phyloP scores from a whole-genome alignment of 2,113 vertebrate species.

The Vireo altiloquus region DNA sequence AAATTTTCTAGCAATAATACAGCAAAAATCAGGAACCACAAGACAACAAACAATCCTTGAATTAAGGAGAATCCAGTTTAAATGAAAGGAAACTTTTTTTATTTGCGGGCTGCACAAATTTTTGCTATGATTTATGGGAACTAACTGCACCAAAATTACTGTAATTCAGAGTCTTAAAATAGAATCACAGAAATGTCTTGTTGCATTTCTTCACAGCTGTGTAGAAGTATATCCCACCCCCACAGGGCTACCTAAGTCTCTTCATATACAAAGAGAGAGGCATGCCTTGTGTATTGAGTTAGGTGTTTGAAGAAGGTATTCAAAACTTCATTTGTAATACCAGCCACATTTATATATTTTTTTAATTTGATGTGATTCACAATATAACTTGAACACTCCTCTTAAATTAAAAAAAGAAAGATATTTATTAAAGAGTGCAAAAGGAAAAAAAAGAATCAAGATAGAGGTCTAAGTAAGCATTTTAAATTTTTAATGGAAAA shows the following conservation, averaged over 20 bases:
- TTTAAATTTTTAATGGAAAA: background rate
- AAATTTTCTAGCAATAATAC: background rate
- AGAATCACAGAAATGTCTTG: background rate
- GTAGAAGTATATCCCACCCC: background rate
- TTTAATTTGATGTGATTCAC: background rate
- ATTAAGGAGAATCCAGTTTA: background rate
- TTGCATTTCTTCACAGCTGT: background rate
- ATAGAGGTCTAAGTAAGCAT: background rate
- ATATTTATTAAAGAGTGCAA: background rate
- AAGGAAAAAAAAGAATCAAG: background rate
- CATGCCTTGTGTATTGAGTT: background rate
- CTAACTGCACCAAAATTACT: background rate
- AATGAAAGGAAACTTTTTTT: background rate
- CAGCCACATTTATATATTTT: background rate
- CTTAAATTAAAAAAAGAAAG: background rate
- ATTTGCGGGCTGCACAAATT: background rate
- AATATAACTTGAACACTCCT: background rate
- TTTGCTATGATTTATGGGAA: background rate
- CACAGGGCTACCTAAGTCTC: background rate
- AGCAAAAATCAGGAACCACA: background rate
- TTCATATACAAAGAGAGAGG: background rate
- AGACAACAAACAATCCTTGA: background rate
- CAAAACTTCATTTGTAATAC: background rate
- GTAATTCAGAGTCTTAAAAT: background rate
- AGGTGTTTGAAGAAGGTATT: background rate